Evolutionary conservation across 2,113 vertebrate species (phyloP), one percentile per base, ranked within the genome.

Genomic region (zebrafish (Danio rerio)): DNA sequence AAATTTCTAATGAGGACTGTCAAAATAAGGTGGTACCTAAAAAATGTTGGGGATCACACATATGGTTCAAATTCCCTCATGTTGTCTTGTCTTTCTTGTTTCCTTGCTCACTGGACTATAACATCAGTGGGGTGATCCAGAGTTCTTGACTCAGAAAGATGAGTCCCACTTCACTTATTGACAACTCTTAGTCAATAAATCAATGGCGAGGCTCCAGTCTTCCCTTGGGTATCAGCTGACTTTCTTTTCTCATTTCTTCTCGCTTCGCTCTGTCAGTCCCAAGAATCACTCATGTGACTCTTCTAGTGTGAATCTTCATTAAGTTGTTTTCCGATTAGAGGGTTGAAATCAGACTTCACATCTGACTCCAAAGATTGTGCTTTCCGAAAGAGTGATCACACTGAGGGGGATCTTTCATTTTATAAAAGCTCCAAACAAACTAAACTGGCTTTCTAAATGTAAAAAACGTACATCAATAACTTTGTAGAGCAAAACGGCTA

Each of bases 271-370:
- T 88, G 88, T 92, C 91, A 90, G 88, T 91, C 89, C 82, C 73
- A 61, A 2, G 82, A 86, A 91, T 90, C 90, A 91, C 87, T 92
- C 92, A 93, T 92, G 89, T 89, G 86, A 86, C 72, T 70, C 87
- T 85, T 90, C 92, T 89, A 20, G 87, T 90, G 90, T 83, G 87
- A 91, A 91, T 92, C 91, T 90, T 92, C 90, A 93, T 93, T 93
- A 93, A 91, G 90, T 91, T 93, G 90, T 92, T 92, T 92, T 91
- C 90, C 79, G 90, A 90, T 90, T 89, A 91, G 86, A 85, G 75
- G 74, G 56, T 58, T 50, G 20, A 69, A 81, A 92, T 94, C 91
- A 20, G 18, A 73, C 78, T 78, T 50, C 58, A 85, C 88, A 86
- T 90, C 90, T 90, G 88, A 90, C 87, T 83, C 83, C 66, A 63